Base-by-base conservation (phyloP, 2,888 invertebrate species). In the Neoaliturus tenellus region DNA sequence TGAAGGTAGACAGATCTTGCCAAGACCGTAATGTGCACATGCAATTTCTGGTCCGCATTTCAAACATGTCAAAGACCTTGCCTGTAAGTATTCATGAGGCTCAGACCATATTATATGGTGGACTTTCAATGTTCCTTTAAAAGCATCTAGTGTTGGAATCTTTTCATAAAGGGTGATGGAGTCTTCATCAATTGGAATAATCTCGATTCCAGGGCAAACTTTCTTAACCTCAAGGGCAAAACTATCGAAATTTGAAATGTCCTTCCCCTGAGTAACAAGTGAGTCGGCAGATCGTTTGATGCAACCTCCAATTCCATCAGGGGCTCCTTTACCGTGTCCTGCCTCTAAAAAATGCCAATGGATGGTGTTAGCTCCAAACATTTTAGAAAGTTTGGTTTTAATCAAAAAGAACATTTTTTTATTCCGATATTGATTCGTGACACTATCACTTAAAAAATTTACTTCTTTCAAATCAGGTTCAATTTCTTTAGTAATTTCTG, bases 401-500 rank as follows among this genome's bases (percentile, higher is more conserved):
- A 89, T 81, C n/a, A n/a, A n/a, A n/a, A n/a, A n/a, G n/a, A n/a
- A n/a, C n/a, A n/a, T n/a, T n/a, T n/a, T n/a, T n/a, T 89, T 89
- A 82, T 90, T 89, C 39, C 89, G 80, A 83, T 90, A 89, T 82
- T 90, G 89, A 8, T 89, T 89, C 0, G 87, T 87, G 2, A 90
- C 90, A 4, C 89, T 88, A 86, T 90, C 90, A 84, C 89, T 90
- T 10, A 89, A 28, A 80, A 90, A 89, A 85, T 90, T 89, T 6
- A 90, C 69, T 71, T 58, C 81, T 12, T 85, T n/a, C n/a, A n/a
- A n/a, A n/a, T n/a, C n/a, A n/a, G n/a, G n/a, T n/a, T n/a, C n/a
- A n/a, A n/a, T n/a, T n/a, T 67, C 51, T 67, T 78, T 86, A 81
- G 85, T 33, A 71, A 69, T 51, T 48, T 86, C 31, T 6, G 89